Evolutionary conservation across 2,113 vertebrate species (phyloP).

Genomic region (Ciconia boyciana): DNA sequence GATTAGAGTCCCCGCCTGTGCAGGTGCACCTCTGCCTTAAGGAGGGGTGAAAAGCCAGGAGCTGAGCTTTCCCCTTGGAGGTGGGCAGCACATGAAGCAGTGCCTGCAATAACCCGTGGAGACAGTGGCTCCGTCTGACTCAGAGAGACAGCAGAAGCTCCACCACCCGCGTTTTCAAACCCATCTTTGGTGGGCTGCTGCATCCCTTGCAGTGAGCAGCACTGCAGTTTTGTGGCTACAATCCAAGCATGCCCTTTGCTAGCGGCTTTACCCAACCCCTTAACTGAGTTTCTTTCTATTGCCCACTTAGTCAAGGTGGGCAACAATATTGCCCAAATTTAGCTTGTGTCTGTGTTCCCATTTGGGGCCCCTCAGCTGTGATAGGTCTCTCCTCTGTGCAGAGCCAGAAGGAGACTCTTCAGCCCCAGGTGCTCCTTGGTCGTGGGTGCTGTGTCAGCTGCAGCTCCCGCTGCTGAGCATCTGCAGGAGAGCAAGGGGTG

Average conservation of each 20-base stretch:
- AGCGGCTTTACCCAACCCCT: neutral
- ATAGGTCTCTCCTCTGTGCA: neutral
- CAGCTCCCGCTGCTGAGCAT: accelerated
- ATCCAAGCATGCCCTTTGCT: neutral
- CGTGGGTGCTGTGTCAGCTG: accelerated
- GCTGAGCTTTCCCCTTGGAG: neutral
- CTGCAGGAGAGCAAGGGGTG: neutral
- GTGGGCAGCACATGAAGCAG: neutral
- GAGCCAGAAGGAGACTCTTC: neutral
- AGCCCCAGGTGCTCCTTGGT: neutral
- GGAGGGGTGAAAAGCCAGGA: neutral
- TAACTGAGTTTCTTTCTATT: neutral
- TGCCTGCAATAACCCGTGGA: neutral
- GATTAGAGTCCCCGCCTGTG: neutral
- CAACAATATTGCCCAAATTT: neutral
- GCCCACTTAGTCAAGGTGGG: neutral
- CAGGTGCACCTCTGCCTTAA: neutral
- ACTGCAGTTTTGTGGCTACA: neutral
- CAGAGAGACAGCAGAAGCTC: neutral
- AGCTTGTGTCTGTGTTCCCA: neutral
- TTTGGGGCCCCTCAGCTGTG: accelerated
- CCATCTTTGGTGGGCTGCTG: neutral
- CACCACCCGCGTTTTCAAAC: neutral
- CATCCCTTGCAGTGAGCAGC: neutral
- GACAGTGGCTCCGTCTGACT: neutral